Conservation (phyloP, 2,888 invertebrate genomes). For the Morpho helenor region DNA sequence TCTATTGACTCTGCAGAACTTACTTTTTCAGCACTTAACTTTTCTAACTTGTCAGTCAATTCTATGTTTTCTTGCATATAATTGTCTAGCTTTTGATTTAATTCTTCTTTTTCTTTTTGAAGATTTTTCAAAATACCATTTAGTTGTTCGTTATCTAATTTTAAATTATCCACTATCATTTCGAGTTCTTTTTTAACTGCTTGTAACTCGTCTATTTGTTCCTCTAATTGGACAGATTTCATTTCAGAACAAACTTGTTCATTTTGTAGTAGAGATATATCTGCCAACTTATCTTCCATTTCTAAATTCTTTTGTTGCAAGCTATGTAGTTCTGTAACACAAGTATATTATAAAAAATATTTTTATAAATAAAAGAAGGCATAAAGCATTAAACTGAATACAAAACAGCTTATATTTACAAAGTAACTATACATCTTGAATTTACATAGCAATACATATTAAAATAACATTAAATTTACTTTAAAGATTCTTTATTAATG, state of each 20-base stretch:
- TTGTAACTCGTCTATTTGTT: constrained; percentile 82
- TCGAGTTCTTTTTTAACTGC: constrained; percentile 70
- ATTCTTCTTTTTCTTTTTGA: constrained; percentile 79
- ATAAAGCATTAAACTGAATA: too few species aligned
- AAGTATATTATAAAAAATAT: neutral
- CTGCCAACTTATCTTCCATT: constrained; percentile 80
- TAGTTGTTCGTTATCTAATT: constrained; percentile 75
- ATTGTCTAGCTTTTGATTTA: constrained; percentile 81
- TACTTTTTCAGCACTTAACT: constrained; percentile 84
- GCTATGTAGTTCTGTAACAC: constrained; percentile 70
- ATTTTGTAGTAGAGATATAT: constrained; percentile 81
- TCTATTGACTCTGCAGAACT: constrained; percentile 88
- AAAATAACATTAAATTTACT: too few species aligned
- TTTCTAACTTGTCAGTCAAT: constrained; percentile 84
- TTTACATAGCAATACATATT: too few species aligned
- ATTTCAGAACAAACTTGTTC: constrained; percentile 88
- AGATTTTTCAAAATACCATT: constrained; percentile 76
- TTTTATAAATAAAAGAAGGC: neutral
- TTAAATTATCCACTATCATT: constrained; percentile 68
- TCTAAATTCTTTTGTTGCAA: constrained; percentile 81
- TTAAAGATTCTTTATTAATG: too few species aligned
- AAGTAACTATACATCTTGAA: too few species aligned
- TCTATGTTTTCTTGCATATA: constrained; percentile 87
- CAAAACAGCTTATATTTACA: too few species aligned
- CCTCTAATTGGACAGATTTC: constrained; percentile 87